Evolutionary conservation across 2,888 invertebrate genomes (phyloP).

Genomic region (Taenaris catops): DNA sequence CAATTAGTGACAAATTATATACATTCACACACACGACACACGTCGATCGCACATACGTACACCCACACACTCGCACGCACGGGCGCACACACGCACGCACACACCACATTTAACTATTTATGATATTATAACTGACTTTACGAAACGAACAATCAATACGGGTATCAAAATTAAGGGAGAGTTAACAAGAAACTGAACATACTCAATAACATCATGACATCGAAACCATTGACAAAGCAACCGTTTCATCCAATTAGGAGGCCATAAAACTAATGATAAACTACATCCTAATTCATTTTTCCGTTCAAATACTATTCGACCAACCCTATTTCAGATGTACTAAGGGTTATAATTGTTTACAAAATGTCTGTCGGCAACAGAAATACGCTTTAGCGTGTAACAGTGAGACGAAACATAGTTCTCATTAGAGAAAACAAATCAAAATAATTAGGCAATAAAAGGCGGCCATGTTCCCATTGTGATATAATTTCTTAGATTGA

Average conservation of each 20-base stretch:
- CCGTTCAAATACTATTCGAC: conserved; percentile 2
- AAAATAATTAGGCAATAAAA: conserved; percentile 73
- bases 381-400: conserved; percentile 27
- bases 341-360: conserved; percentile 28
- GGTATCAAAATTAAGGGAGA: conserved; percentile 3
- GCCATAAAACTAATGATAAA: conserved; percentile 54
- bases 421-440: conserved; percentile 74
- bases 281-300: conserved; percentile 27
- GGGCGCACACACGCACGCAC: too few species aligned
- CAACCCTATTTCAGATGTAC: background rate
- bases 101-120: too few species aligned
- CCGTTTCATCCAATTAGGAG: conserved; percentile 58
- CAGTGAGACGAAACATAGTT: conserved; percentile 49
- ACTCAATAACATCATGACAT: conserved; percentile 8
- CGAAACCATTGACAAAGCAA: conserved; percentile 40
- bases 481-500: conserved; percentile 58
- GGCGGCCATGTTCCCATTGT: conserved; percentile 56
- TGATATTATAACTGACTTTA: too few species aligned
- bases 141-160: too few species aligned
- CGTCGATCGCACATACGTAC: too few species aligned
- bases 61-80: too few species aligned
- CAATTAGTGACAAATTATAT: too few species aligned
- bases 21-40: too few species aligned
- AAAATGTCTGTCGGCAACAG: conserved; percentile 5
- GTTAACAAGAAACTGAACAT: conserved; percentile 11